Base-by-base conservation (phyloP, 2,113 vertebrate genomes). In the Nyctereutes procyonoides region DNA sequence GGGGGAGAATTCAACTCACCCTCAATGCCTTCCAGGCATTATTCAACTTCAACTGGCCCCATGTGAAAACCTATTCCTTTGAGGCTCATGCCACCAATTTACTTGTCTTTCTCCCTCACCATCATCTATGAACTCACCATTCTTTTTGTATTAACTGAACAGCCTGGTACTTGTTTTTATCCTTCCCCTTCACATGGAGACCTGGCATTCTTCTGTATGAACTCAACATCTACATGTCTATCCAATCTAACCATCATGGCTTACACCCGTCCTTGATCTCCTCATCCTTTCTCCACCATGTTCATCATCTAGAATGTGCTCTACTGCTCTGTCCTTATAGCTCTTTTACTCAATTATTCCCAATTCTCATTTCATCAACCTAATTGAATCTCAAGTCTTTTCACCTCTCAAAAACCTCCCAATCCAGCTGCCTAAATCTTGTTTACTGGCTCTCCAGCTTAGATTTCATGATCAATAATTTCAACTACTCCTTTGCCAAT, bases 391-490 rank as follows among this genome's bases (percentile, higher is more conserved):
- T 84, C 83, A 86, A 55, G 12, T 82, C 1, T 17, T 65, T 93
- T 86, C 8, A 30, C 8, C 14, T 89, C 63, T 85, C 56, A 60
- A 67, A 94, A 76, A 43, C 19, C 7, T 20, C 38, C 77, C 53
- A 51, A 20, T 56, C 60, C 35, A 35, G 26, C 4, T 67, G 38
- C 24, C 24, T 60, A 7, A 28, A 28, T 65, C 53, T 86, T 81
- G 30, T 77, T 77, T 80, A 65, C 43, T 20, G 63, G 67, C 51
- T n/a, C 14, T 55, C 43, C 13, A 53, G 30, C 11, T 85, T 48
- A 84, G 63, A 80, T 88, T 86, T 89, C 11, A 63, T 22, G 20
- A 65, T 80, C 48, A 80, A 48, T 69, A 58, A 84, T 85, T 90
- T 24, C 62, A 63, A n/a, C 19, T 13, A 26, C 13, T 93, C 51